Evolutionary conservation across 2,888 invertebrate species (phyloP).

Genomic region (Meteorus colon): DNA sequence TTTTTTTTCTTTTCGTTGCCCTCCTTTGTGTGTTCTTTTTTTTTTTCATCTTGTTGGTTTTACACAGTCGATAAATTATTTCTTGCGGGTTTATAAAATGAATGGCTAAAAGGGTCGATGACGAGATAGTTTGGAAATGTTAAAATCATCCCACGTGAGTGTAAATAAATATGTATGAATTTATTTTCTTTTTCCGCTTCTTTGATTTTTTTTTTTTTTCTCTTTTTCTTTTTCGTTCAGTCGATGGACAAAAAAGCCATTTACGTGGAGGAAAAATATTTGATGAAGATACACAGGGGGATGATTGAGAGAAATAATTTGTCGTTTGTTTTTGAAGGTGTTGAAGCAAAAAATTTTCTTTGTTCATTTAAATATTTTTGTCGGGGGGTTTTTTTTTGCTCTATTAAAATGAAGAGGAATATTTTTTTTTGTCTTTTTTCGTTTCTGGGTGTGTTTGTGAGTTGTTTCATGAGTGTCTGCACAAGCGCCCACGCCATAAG

Average conservation of each 20-base stretch:
- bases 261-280: slow-evolving; percentile 25
- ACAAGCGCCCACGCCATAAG: background rate
- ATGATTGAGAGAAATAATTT: background rate
- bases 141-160: slow-evolving; percentile 63
- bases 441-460: background rate
- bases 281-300: slow-evolving; percentile 28
- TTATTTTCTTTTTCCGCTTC: background rate
- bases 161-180: slow-evolving; percentile 55
- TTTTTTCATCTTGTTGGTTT: background rate
- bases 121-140: slow-evolving; percentile 71
- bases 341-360: background rate
- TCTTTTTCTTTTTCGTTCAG: slow-evolving; percentile 48
- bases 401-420: slow-evolving; percentile 25
- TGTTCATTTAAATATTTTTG: background rate
- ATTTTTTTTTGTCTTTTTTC: background rate
- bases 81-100: slow-evolving; percentile 35
- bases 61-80: background rate
- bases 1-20: no score
- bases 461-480: background rate
- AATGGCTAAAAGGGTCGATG: slow-evolving; percentile 69
- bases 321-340: slow-evolving; percentile 24
- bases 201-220: slow-evolving; percentile 26
- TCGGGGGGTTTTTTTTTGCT: background rate
- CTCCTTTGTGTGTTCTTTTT: no score
- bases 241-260: slow-evolving; percentile 42